Conservation (phyloP, 2,113 vertebrate genomes). For the Syrmaticus mikado region DNA sequence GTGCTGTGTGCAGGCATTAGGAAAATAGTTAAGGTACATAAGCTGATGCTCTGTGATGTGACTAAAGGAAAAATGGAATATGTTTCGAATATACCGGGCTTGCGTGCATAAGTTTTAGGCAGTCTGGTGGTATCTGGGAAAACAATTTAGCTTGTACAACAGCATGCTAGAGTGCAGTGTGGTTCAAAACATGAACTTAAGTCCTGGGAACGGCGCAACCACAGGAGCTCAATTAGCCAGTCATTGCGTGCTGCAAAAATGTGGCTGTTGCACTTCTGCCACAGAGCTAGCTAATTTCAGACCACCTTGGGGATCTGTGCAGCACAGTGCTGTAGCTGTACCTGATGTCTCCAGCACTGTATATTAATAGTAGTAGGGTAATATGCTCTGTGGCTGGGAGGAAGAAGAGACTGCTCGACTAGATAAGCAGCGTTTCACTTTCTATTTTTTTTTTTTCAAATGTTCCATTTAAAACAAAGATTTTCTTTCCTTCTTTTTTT, state of each 20-base stretch:
- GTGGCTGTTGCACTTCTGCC: neutral
- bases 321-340: neutral
- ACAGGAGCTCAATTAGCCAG: neutral
- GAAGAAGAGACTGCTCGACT: neutral
- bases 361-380: neutral
- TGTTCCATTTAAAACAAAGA: neutral
- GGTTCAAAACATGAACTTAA: neutral
- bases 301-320: fast-evolving
- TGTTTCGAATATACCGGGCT: neutral
- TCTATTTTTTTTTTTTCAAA: neutral
- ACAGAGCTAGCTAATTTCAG: neutral
- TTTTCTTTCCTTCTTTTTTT: no score
- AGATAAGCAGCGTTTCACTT: neutral
- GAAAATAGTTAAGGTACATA: neutral
- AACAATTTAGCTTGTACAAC: neutral
- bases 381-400: neutral
- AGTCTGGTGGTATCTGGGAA: neutral
- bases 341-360: neutral
- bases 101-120: neutral
- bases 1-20: fast-evolving
- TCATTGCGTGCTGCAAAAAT: neutral
- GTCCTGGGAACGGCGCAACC: neutral
- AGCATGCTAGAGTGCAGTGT: neutral
- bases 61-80: neutral
- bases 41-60: neutral